phyloP scores from a whole-genome alignment of 2,113 vertebrate genomes.

The Polypterus bichir region DNA sequence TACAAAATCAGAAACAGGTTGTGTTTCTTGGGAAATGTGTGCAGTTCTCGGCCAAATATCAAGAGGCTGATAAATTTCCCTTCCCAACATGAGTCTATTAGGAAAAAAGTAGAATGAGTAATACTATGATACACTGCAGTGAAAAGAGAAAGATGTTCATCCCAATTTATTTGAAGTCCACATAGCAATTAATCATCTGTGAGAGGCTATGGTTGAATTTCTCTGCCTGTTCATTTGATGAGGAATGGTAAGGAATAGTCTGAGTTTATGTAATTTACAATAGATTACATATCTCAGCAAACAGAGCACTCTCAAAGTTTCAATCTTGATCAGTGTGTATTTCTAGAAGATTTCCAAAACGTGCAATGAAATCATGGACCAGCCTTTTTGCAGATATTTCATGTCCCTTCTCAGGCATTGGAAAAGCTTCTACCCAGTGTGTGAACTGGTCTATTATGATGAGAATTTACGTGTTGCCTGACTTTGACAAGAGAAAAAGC shows the following conservation, averaged over 20 bases:
- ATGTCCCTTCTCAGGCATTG: background rate
- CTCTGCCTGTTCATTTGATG: background rate
- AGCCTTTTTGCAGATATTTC: background rate
- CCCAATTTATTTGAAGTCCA: no score
- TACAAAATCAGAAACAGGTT: background rate
- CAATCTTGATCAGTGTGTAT: background rate
- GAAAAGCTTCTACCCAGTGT: background rate
- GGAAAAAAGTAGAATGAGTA: background rate
- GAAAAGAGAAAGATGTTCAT: no score
- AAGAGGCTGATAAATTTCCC: background rate
- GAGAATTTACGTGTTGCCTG: background rate
- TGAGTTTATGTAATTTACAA: background rate
- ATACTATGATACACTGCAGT: background rate
- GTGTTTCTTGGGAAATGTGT: background rate
- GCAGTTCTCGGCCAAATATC: background rate
- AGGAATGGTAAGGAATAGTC: background rate
- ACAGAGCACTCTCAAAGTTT: background rate
- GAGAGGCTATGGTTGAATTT: background rate
- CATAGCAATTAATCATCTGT: background rate
- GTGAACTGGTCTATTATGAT: background rate
- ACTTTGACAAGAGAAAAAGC: background rate
- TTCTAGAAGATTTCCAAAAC: background rate
- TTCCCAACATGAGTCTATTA: background rate
- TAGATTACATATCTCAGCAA: background rate
- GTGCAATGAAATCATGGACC: background rate